phyloP scores from a whole-genome alignment of 2,113 vertebrate species.

The Alethe castanea region DNA sequence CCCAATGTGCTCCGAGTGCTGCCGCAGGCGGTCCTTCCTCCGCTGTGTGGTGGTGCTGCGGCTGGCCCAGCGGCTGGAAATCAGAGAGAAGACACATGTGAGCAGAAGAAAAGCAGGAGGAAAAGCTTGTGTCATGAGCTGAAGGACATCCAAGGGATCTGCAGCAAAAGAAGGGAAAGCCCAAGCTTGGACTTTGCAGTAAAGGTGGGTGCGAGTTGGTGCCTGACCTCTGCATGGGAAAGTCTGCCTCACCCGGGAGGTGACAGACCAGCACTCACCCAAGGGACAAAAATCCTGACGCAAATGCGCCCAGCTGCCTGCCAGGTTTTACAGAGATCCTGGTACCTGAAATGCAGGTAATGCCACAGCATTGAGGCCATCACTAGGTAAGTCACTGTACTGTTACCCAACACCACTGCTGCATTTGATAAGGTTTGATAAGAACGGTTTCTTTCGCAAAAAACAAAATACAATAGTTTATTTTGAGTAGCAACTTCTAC shows the following conservation, averaged over 20 bases:
- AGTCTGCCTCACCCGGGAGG: accelerated
- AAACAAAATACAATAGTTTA: neutral
- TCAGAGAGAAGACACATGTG: neutral
- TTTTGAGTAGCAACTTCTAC: neutral
- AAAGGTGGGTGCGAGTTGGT: accelerated
- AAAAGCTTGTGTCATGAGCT: neutral
- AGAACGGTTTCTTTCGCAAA: neutral
- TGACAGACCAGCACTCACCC: neutral
- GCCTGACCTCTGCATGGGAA: neutral
- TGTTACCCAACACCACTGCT: neutral
- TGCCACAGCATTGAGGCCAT: neutral
- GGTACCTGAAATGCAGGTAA: neutral
- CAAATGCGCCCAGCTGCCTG: neutral
- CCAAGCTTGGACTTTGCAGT: neutral
- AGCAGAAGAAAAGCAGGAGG: neutral
- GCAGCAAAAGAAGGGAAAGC: neutral
- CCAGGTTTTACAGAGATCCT: neutral
- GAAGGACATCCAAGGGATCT: neutral
- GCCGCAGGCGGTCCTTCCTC: slow-evolving; percentile 82
- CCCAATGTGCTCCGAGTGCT: slow-evolving; percentile 78
- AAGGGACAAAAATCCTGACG: neutral
- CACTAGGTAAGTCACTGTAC: accelerated
- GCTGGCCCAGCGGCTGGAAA: slow-evolving; percentile 84
- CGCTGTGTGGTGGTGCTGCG: slow-evolving; percentile 82
- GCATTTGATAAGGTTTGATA: neutral